phyloP scores from a whole-genome alignment of 1,140 invertebrate genomes.

The Papilio machaon region DNA sequence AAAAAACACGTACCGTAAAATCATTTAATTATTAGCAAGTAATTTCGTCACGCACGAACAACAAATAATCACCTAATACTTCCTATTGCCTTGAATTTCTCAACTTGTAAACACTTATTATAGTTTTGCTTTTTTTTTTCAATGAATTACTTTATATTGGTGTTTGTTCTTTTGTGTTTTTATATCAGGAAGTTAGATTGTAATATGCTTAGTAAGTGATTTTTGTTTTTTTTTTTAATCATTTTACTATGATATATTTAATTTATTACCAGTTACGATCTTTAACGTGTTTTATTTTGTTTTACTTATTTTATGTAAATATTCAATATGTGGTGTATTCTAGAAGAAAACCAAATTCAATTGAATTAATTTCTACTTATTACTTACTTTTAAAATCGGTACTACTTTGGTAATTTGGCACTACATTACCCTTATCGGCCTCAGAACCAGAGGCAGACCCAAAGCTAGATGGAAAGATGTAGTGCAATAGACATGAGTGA shows the following conservation, averaged over 20 bases:
- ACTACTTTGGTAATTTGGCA: too few relatives aligned
- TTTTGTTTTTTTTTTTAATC: background rate
- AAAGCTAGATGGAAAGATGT: too few relatives aligned
- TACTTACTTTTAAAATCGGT: too few relatives aligned
- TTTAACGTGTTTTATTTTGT: too few relatives aligned
- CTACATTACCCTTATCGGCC: too few relatives aligned
- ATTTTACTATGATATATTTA: background rate
- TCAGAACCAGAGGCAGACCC: too few relatives aligned
- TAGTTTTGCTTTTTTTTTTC: background rate
- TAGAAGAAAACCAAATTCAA: too few relatives aligned
- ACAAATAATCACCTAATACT: background rate
- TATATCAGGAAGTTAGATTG: conserved; percentile 10
- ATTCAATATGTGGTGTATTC: too few relatives aligned
- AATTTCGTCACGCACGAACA: conserved; percentile 8
- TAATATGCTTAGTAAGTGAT: conserved; percentile 44
- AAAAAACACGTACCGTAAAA: background rate
- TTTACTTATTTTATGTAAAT: too few relatives aligned
- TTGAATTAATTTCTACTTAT: too few relatives aligned
- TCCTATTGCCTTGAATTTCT: conserved; percentile 20
- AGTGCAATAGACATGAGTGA: too few relatives aligned
- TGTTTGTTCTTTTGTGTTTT: conserved; percentile 15
- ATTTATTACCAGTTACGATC: background rate
- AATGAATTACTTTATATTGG: conserved; percentile 1
- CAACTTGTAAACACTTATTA: conserved; percentile 8
- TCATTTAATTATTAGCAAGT: conserved; percentile 1